Percentiles rank a stretch among this genome's conserved stretches.
phyloP scores from a whole-genome alignment of 2,797 vertebrate species.

The Simalia tracyae region DNA sequence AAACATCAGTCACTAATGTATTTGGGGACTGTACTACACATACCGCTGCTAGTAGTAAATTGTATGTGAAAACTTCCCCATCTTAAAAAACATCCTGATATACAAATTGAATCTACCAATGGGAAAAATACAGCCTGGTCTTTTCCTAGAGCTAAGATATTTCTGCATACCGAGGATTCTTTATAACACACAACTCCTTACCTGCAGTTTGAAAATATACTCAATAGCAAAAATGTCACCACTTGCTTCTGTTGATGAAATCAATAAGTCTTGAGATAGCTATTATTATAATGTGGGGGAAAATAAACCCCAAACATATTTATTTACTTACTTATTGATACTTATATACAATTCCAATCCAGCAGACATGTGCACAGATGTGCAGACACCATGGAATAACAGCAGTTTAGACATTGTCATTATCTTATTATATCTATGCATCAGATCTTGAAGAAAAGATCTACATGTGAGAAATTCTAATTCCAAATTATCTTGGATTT shows the following conservation, averaged over 20 bases:
- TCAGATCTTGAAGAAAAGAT: conserved; percentile 17
- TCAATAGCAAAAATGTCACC: too few species aligned
- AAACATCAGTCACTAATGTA: neutral
- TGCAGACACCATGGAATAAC: neutral
- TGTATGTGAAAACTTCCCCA: neutral
- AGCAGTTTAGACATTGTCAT: conserved; percentile 26
- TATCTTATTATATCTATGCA: conserved; percentile 8
- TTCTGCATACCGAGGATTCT: neutral
- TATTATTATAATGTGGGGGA: conserved; percentile 11
- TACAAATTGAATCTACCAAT: neutral
- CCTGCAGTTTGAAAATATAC: neutral
- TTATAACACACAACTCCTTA: neutral
- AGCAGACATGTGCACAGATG: neutral
- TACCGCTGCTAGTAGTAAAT: neutral
- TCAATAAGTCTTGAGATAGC: conserved; percentile 7
- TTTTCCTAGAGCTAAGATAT: neutral
- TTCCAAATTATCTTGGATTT: conserved; percentile 42
- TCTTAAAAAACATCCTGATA: neutral
- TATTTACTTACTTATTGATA: neutral
- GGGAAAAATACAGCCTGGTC: neutral
- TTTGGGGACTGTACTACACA: neutral
- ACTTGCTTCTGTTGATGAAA: conserved; percentile 7
- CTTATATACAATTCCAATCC: neutral
- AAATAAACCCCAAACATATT: neutral
- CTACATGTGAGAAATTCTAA: conserved; percentile 48